Base-by-base conservation (phyloP, 1,140 invertebrate species). In the Nymphalis io region DNA sequence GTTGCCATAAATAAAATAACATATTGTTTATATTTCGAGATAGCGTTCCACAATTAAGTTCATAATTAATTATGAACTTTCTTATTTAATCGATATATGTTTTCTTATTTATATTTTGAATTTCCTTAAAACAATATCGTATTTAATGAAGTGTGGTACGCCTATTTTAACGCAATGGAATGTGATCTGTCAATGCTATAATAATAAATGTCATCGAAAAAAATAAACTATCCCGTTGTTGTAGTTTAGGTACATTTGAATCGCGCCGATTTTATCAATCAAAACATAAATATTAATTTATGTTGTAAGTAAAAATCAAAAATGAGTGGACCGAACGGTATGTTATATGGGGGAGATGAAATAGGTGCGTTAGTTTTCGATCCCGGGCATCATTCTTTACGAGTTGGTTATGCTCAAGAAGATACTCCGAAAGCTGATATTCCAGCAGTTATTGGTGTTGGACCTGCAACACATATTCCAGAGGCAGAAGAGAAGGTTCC, bases 331-430 rank as follows among this genome's bases (percentile, higher is more conserved):
- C 88, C 89, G 11, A 89, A 90, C 63, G 95, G 94, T 61, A 97
- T 97, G 95, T 83, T 97, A 42, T 97, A 97, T 79, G 96, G 96
- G 23, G 96, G 96, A 27, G 99, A 99, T 93, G 99, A 99, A 91
- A 99, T 99, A 75, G 98, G 98, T 15, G 98, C 98, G 0, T 87
- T 99, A 64, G 98, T 99, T 12, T 98, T 99, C 88, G 98, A 99
- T 91, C 95, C 98, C 53, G 98, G 89, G 0, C 89, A 91, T 71
- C 87, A 91, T 79, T 75, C 89, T 0, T 91, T 98, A 55, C 92
- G 97, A 58, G 96, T 96, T 74, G 97, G 97, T 63, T 98, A 97
- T 94, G 97, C 97, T 39, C 97, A 97, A 77, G 98, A 98, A 90
- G 98, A 99, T 87, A 96, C 96, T 16, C 98, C 98, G 10, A 97